Percentiles rank a stretch among this genome's conserved stretches.
Conservation (phyloP, 2,888 invertebrate species). For the Lasioglossum calceatum region DNA sequence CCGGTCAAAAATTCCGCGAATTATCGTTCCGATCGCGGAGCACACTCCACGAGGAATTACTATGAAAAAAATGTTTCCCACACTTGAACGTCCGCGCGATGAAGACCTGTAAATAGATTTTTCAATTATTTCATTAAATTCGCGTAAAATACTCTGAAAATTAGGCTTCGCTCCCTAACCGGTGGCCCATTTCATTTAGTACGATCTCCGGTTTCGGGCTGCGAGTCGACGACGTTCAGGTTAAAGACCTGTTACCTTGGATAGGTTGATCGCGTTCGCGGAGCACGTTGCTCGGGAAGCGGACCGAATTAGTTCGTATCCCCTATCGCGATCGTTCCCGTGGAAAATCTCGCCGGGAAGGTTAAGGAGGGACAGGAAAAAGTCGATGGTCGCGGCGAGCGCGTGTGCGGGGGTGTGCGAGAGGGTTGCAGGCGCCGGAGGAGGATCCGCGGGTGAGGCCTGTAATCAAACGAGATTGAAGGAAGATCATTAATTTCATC, state of each 20-base stretch:
- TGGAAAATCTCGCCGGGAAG: constrained; percentile 23
- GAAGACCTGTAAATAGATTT: background rate
- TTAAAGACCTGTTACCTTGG: constrained; percentile 75
- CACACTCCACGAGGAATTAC: background rate
- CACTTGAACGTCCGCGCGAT: background rate
- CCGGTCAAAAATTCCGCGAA: background rate
- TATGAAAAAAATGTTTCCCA: background rate
- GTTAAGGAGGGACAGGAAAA: background rate
- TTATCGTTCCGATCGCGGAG: background rate
- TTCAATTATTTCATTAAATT: background rate
- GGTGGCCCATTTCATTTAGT: background rate
- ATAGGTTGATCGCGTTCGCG: constrained; percentile 62
- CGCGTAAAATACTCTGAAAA: background rate
- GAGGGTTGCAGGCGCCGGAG: constrained; percentile 4
- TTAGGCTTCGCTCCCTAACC: background rate
- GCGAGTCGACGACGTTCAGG: constrained; percentile 47
- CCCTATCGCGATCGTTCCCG: constrained; percentile 34
- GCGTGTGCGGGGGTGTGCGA: background rate
- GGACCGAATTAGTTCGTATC: constrained; percentile 32
- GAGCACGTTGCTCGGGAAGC: constrained; percentile 25
- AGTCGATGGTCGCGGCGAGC: constrained; percentile 28
- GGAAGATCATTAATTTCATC: constrained; percentile 70
- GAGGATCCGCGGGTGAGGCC: constrained; percentile 29
- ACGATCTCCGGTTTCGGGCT: background rate
- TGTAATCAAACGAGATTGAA: constrained; percentile 69